These are phyloP conservation scores for Clusia tigrina DNA, from an alignment of 2,888 invertebrate species.

Conservation along the genomic window DNA sequence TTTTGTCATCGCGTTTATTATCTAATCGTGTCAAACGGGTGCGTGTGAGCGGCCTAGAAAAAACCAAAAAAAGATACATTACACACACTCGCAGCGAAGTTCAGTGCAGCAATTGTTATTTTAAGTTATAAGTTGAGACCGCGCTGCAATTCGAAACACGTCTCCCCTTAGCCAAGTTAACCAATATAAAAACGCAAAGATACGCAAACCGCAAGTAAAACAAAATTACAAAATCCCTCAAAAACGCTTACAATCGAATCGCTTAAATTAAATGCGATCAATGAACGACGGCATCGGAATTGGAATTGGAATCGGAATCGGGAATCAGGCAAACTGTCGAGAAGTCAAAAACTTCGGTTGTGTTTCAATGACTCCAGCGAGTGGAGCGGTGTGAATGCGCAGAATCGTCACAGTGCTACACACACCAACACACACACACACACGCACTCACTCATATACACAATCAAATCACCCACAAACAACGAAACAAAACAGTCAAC, in stretches of 20 bases:
- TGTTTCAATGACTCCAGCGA: too few relatives aligned
- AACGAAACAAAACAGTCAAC: too few relatives aligned
- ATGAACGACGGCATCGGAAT: constrained; percentile 33
- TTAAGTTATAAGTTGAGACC: constrained; percentile 14
- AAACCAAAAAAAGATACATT: constrained; percentile 10
- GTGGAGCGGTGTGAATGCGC: too few relatives aligned
- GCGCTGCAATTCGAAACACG: constrained; percentile 41
- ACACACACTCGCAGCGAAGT: not conserved
- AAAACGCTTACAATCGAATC: constrained; percentile 3
- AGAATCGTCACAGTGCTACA: too few relatives aligned
- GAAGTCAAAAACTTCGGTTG: too few relatives aligned
- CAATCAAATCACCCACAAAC: too few relatives aligned
- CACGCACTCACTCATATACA: too few relatives aligned
- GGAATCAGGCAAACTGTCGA: too few relatives aligned
- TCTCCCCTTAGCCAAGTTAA: constrained; percentile 30
- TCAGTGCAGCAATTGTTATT: not conserved
- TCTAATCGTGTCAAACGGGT: constrained; percentile 49
- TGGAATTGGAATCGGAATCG: constrained; percentile 14
- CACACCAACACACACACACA: too few relatives aligned
- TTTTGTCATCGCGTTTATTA: constrained; percentile 42
- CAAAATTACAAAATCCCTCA: constrained; percentile 20
- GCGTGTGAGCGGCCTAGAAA: constrained; percentile 53
- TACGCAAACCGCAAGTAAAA: constrained; percentile 11
- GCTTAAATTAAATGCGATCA: too few relatives aligned
- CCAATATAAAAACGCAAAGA: constrained; percentile 19